Percentiles rank a stretch among this genome's conserved stretches.
Evolutionary conservation across 2,797 vertebrate species (phyloP).

Genomic region (Pangasius djambal): DNA sequence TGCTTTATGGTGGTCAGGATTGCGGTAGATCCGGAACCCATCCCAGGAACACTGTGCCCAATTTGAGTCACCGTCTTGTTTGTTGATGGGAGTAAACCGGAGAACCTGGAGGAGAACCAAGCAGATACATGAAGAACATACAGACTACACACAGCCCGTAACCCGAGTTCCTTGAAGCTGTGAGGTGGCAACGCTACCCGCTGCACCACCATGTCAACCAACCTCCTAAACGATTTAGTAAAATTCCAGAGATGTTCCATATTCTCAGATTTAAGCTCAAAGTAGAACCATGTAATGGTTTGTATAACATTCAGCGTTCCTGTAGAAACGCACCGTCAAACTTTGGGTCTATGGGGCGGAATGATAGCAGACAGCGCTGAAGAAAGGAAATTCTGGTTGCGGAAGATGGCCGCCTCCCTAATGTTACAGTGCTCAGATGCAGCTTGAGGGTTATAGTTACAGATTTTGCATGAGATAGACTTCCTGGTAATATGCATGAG

Average conservation of each 20-base stretch:
- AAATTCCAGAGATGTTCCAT: neutral
- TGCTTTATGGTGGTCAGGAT: neutral
- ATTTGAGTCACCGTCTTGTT: neutral
- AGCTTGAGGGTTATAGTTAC: neutral
- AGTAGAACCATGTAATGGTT: neutral
- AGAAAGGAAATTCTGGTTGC: neutral
- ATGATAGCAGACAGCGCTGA: neutral
- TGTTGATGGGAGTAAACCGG: neutral
- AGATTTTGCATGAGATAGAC: neutral
- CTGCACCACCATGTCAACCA: neutral
- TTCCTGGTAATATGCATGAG: neutral
- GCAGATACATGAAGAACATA: neutral
- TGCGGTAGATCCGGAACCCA: neutral
- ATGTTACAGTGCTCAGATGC: neutral
- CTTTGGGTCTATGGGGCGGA: neutral
- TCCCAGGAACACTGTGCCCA: neutral
- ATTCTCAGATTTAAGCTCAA: neutral
- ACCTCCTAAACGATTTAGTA: neutral
- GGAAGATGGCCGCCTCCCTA: neutral
- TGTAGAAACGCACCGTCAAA: neutral
- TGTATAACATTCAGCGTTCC: neutral
- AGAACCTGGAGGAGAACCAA: neutral
- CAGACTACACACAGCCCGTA: neutral
- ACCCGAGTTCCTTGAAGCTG: neutral
- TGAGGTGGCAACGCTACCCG: neutral